phyloP scores from a whole-genome alignment of 1,140 invertebrate genomes.

The Eriosoma lanigerum region DNA sequence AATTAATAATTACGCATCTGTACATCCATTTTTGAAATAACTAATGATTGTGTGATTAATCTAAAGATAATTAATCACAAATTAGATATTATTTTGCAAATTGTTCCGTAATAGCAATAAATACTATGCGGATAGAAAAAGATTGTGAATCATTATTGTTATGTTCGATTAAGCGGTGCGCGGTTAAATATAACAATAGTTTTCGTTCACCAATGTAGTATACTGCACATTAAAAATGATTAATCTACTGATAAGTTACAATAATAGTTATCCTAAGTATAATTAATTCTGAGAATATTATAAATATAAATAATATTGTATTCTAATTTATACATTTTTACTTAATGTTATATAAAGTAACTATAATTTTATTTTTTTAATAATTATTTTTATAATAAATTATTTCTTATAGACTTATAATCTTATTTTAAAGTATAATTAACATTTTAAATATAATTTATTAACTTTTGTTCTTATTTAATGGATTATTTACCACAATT shows the following conservation, averaged over 20 bases:
- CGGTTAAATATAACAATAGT: not conserved
- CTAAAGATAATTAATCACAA: slow-evolving; percentile 19
- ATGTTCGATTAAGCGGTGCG: not conserved
- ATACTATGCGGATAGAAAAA: not conserved
- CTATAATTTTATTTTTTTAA: too few species aligned
- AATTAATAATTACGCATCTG: not conserved
- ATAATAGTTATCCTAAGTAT: not conserved
- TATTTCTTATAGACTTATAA: too few species aligned
- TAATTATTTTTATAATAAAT: too few species aligned
- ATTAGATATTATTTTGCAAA: slow-evolving; percentile 20
- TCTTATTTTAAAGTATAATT: too few species aligned
- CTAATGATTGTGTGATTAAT: not conserved
- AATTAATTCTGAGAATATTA: not conserved
- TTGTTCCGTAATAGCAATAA: not conserved
- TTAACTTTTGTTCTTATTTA: not conserved
- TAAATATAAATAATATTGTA: not conserved
- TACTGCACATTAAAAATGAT: not conserved
- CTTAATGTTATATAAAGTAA: too few species aligned
- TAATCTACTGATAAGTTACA: not conserved
- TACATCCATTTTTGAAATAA: not conserved
- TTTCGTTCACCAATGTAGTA: not conserved
- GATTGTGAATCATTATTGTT: not conserved
- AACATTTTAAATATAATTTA: too few species aligned
- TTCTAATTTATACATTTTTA: too few species aligned
- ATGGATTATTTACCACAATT: not conserved